Base-by-base conservation (phyloP, 1,140 invertebrate species). In the Paraescarpia echinospica region DNA sequence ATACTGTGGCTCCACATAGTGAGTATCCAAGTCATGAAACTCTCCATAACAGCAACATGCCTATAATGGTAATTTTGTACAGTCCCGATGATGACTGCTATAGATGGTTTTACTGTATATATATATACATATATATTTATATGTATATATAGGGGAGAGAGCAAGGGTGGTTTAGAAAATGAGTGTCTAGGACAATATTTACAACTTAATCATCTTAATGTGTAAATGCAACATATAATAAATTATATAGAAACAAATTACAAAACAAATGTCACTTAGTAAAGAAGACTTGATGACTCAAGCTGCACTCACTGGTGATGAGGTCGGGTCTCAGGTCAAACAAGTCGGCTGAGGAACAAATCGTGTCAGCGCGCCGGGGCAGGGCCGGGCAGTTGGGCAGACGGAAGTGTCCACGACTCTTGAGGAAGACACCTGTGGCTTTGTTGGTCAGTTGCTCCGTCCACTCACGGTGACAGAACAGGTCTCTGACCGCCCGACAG, bases 391-490 rank as follows among this genome's bases (percentile, higher is more conserved):
- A 99, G 94, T 98, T 97, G 18, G 98, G 98, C 92, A 99, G 96
- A 48, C 97, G 96, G 96, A 99, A 99, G 96, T 99, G 98, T 0
- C 91, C 35, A 18, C 98, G 98, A 93, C 98, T 96, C 96, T 98
- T 97, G 93, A 98, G 97, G 95, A 96, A 97, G 92, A 98, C 97
- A 22, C 97, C 97, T 91, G 97, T 96, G 93, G 97, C 97, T 95
- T 98, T 98, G 95, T 98, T 98, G 94, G 98, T 98, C 96, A 99
- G 98, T 93, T 99, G 97, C 48, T 98, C 95, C 33, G 98, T 97
- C 98, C 98, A 99, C 95, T 99, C 98, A 94, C 98, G 98, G 95
- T 98, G 98, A 96, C 98, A 99, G 96, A 99, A 98, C 94, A 98
- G 97, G 95, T 98, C 97, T 95, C 97, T 97, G 8, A 99, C 98